Base-by-base conservation (phyloP, 1,140 invertebrate genomes). In the Camponotus floridanus region DNA sequence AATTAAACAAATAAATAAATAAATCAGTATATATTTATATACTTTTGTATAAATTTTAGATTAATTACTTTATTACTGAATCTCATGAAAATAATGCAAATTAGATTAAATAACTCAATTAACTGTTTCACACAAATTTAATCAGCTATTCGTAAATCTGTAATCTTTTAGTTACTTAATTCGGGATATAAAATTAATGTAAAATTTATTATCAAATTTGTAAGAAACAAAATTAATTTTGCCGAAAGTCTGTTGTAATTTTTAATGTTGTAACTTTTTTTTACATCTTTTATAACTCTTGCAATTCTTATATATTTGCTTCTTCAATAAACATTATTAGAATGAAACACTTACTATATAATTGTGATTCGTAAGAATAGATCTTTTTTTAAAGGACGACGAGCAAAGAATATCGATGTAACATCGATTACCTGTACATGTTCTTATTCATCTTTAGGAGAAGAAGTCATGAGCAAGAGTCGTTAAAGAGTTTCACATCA, bases 401-500 rank as follows among this genome's bases (percentile, higher is more conserved):
- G 13, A 81, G 9, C 31, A 70, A 81, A 7, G 79, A 86, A 70
- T 73, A 57, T 65, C 18, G 57, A 21, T 68, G 48, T 18, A 68
- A 80, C 45, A 26, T 57, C 11, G 42, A 13, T 39, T 86, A 15
- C 13, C 55, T 45, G 42, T 86, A 62, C 51, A 21, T 80, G 33
- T 81, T 85, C 36, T 73, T 51, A 45, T 33, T 42, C 55, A 48
- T 26, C 79, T 71, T 18, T 76, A 26, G 57, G 26, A 76, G 51
- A 59, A 62, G 55, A 11, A 87, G 73, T 84, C 62, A 33, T 42
- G 48, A 88, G 48, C 26, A 70, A 87, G 76, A 81, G 64, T 89
- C 80, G 83, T 90, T 89, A 88, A 90, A 78, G 78, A 90, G 65
- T 89, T 81, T 87, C 36, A 57, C 80, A 33, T 65, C 67, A 86